Evolutionary conservation across 2,797 vertebrate genomes (phyloP).

Genomic region (Lepus townsendii): DNA sequence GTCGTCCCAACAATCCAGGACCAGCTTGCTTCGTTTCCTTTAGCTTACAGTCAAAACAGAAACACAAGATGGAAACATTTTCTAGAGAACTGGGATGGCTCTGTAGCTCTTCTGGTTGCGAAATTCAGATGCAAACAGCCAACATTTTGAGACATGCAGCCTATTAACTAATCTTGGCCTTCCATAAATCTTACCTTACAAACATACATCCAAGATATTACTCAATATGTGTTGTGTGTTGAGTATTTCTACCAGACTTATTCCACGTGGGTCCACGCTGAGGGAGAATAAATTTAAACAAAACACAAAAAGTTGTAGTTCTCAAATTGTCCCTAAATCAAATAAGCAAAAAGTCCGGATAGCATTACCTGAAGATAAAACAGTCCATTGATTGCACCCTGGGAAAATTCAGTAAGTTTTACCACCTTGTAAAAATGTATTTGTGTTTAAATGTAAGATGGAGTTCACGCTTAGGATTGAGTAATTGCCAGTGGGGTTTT

Average conservation of each 20-base stretch:
- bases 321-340: conserved; percentile 13
- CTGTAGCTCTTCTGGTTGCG: background rate
- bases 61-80: conserved; percentile 27
- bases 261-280: background rate
- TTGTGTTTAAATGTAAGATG: conserved; percentile 8
- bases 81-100: background rate
- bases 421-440: background rate
- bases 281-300: background rate
- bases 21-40: background rate
- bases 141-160: conserved; percentile 18
- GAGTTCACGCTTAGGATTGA: background rate
- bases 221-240: background rate
- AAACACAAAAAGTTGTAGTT: conserved; percentile 48
- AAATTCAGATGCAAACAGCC: background rate
- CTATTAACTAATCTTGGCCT: background rate
- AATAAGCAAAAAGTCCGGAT: background rate
- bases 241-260: background rate
- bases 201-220: background rate
- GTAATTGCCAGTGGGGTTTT: background rate
- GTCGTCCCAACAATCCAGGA: background rate
- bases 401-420: background rate
- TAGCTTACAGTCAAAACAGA: background rate
- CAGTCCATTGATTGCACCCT: background rate
- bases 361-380: conserved; percentile 17
- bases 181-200: conserved; percentile 24